Conservation (phyloP, 1,140 invertebrate genomes). For the Drosophila tsacasi region DNA sequence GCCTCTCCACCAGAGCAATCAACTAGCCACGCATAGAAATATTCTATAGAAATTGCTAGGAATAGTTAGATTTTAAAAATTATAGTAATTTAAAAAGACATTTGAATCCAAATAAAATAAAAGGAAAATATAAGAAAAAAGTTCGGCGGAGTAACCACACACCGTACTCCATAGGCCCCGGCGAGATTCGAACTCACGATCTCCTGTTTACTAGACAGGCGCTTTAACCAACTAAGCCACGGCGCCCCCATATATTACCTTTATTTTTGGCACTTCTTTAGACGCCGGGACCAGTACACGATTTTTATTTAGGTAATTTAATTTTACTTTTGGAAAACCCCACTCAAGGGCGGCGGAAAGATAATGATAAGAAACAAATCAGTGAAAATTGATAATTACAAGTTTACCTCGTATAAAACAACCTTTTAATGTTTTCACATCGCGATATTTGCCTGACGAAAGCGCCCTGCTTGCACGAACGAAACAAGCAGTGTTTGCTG, state of each 20-base stretch:
- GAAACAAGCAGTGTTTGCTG: background rate
- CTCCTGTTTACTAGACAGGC: conserved; percentile 88
- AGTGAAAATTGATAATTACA: too few species aligned
- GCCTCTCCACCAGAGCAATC: background rate
- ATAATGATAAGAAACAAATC: too few species aligned
- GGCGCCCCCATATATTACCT: too few species aligned
- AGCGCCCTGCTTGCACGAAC: background rate
- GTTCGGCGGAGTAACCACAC: conserved; percentile 86
- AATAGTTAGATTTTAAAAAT: background rate
- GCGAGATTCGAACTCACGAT: conserved; percentile 88
- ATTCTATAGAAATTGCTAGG: background rate
- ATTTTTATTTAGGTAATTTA: too few species aligned
- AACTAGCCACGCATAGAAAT: background rate
- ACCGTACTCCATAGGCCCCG: conserved; percentile 87
- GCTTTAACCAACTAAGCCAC: conserved; percentile 88
- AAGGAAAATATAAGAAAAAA: conserved; percentile 17
- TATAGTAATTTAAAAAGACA: background rate
- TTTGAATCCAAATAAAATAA: background rate
- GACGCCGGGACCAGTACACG: too few species aligned
- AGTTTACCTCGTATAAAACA: too few species aligned
- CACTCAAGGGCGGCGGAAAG: too few species aligned
- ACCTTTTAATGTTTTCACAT: background rate
- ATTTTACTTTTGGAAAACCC: too few species aligned
- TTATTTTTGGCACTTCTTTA: too few species aligned
- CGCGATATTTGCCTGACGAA: background rate